Conservation (phyloP, 2,113 vertebrate genomes). For the Pachyramphus minor region DNA sequence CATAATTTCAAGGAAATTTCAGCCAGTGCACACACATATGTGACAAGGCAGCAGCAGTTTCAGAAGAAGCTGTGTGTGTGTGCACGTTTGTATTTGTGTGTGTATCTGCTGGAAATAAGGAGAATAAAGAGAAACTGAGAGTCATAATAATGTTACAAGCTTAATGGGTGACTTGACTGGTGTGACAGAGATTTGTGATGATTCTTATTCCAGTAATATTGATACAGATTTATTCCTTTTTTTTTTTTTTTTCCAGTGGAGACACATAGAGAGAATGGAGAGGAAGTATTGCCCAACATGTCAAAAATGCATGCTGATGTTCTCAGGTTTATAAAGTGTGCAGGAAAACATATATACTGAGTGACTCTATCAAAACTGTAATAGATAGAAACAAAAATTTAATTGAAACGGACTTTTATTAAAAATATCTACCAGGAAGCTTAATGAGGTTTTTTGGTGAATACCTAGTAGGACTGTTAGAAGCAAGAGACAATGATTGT, state of each 20-base stretch:
- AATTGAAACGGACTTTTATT: not conserved
- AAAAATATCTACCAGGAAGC: not conserved
- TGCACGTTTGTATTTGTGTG: accelerated
- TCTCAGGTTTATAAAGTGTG: not conserved
- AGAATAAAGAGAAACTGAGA: not conserved
- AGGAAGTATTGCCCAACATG: not conserved
- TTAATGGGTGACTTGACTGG: not conserved
- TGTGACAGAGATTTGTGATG: not conserved
- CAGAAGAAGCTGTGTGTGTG: not conserved
- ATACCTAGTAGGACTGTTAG: not conserved
- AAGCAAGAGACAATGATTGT: not conserved
- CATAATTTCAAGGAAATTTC: not conserved
- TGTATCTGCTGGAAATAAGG: not conserved
- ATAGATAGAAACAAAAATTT: not conserved
- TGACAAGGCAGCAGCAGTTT: not conserved
- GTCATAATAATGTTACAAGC: not conserved
- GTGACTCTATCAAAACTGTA: not conserved
- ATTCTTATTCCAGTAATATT: not conserved
- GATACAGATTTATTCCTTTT: not conserved
- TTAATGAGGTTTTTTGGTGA: not conserved
- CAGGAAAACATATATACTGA: not conserved
- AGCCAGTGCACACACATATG: accelerated
- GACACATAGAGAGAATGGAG: accelerated
- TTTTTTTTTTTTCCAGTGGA: not conserved
- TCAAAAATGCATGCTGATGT: not conserved